phyloP scores from a whole-genome alignment of 2,113 vertebrate species.

The Maccullochella peelii region DNA sequence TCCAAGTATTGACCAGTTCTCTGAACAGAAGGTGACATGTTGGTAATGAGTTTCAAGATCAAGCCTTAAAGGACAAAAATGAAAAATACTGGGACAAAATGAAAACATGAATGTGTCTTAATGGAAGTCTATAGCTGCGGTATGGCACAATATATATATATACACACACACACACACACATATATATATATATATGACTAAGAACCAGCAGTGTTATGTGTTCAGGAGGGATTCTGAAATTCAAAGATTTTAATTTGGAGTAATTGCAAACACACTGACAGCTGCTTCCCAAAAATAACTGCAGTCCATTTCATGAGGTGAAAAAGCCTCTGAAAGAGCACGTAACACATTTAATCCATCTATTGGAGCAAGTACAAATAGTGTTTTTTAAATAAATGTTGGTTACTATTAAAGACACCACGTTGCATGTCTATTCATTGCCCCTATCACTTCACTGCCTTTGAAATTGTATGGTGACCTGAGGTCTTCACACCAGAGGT shows the following conservation, averaged over 20 bases:
- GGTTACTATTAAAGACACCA: background rate
- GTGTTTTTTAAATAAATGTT: background rate
- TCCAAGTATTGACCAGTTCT: background rate
- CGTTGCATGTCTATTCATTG: background rate
- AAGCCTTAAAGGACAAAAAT: background rate
- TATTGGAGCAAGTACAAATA: background rate
- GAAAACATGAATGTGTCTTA: background rate
- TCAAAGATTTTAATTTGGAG: background rate
- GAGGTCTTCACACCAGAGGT: constrained; percentile 3
- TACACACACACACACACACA: too few relatives aligned
- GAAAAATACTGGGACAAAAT: background rate
- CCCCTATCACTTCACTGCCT: background rate
- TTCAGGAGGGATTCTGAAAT: background rate
- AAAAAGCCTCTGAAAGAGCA: constrained; percentile 1
- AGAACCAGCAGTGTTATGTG: too few relatives aligned
- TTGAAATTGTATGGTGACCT: background rate
- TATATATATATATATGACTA: too few relatives aligned
- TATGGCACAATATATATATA: too few relatives aligned
- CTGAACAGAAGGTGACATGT: background rate
- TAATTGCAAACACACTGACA: background rate
- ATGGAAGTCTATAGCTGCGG: background rate
- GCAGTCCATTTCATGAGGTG: background rate
- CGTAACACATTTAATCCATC: constrained; percentile 1
- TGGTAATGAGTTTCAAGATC: background rate
- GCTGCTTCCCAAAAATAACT: background rate